A percentile compares a stretch with the other conserved stretches of the same genome.
phyloP scores from a whole-genome alignment of 2,888 invertebrate species.

The Temnothorax ravouxi region DNA sequence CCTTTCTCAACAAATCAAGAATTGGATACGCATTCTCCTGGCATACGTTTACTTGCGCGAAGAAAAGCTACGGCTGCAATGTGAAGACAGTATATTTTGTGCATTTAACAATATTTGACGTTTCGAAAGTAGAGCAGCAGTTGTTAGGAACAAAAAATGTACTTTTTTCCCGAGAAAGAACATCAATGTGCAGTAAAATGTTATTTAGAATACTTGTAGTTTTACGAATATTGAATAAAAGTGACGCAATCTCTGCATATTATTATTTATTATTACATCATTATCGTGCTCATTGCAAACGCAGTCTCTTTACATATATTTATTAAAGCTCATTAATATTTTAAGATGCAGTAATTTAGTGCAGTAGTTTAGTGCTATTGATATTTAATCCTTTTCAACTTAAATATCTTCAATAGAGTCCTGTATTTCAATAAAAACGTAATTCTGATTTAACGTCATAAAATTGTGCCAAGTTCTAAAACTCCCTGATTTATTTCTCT shows the following conservation, averaged over 20 bases:
- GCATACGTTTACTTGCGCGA: conserved; percentile 26
- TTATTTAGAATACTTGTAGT: conserved; percentile 18
- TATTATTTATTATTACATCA: background rate
- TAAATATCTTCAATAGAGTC: background rate
- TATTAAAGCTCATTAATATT: background rate
- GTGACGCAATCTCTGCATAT: background rate
- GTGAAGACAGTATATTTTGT: conserved; percentile 12
- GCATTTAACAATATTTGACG: conserved; percentile 24
- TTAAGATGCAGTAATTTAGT: background rate
- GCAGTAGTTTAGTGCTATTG: background rate
- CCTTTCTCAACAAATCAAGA: conserved; percentile 43
- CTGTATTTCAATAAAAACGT: background rate
- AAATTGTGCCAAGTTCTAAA: background rate
- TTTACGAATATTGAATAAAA: conserved; percentile 3
- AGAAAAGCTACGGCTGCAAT: conserved; percentile 7
- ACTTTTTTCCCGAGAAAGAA: conserved; percentile 9
- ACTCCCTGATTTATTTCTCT: background rate
- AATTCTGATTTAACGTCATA: background rate
- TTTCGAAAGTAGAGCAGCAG: background rate
- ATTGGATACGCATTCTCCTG: conserved; percentile 42
- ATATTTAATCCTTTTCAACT: background rate
- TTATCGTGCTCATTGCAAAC: background rate
- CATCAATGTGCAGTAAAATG: conserved; percentile 15
- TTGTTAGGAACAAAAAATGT: background rate
- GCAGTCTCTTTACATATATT: background rate